phyloP scores from a whole-genome alignment of 2,797 vertebrate species.

The Miichthys miiuy region DNA sequence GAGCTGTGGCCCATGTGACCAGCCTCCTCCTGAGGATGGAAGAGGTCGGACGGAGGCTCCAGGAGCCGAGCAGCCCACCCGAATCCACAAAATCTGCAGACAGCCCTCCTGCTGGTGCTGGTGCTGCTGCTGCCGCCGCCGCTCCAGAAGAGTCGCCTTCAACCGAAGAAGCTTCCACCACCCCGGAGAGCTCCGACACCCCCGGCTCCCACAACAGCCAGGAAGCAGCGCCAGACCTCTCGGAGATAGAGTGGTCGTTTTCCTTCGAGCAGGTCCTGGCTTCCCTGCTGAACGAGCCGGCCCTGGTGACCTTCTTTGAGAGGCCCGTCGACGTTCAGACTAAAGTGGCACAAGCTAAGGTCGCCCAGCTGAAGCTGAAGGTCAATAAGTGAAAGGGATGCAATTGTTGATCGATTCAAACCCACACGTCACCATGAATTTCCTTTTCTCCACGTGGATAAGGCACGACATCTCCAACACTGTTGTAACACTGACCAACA shows the following conservation, averaged over 20 bases:
- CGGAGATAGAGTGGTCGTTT: slow-evolving; percentile 92
- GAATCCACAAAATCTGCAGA: slow-evolving; percentile 43
- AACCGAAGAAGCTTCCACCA: slow-evolving; percentile 53
- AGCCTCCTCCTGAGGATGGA: slow-evolving; percentile 96
- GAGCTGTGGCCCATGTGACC: slow-evolving; percentile 93
- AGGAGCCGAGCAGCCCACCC: slow-evolving; percentile 64
- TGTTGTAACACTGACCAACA: slow-evolving; percentile 32
- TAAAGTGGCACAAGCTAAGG: slow-evolving; percentile 88
- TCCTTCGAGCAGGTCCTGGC: slow-evolving; percentile 98
- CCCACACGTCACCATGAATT: slow-evolving; percentile 50
- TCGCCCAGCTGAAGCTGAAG: slow-evolving; percentile 87
- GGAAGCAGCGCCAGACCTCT: slow-evolving; percentile 55
- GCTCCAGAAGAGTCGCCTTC: slow-evolving; percentile 15
- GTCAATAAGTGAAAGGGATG: slow-evolving; percentile 70
- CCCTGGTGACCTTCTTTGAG: slow-evolving; percentile 94
- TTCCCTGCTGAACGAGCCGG: slow-evolving; percentile 95
- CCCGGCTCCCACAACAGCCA: slow-evolving; percentile 73
- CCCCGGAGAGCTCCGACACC: slow-evolving; percentile 68
- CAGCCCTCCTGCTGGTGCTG: slow-evolving; percentile 10
- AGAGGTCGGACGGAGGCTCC: slow-evolving; percentile 93
- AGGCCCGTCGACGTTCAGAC: slow-evolving; percentile 87
- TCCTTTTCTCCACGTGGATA: slow-evolving; percentile 33
- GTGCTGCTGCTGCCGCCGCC: background rate
- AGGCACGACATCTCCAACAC: slow-evolving; percentile 19
- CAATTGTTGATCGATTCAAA: slow-evolving; percentile 39